Base-by-base conservation (phyloP, 2,797 vertebrate genomes). In the Pipistrellus kuhlii region DNA sequence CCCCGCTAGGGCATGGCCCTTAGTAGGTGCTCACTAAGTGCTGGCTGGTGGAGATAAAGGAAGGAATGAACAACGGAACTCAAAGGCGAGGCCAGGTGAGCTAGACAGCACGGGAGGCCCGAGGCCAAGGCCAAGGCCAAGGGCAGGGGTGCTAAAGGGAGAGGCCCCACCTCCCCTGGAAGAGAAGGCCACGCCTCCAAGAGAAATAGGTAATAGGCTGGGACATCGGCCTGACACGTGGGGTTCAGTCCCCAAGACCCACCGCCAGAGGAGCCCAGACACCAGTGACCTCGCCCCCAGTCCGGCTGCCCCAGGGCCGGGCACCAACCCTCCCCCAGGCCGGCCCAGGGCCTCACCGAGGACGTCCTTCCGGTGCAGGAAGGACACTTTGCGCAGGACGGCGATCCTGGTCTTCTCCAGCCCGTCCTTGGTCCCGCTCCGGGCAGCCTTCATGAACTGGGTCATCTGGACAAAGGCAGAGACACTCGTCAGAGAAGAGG, bases 391-490 rank as follows among this genome's bases (percentile, higher is more conserved):
- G 82, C 99, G 98, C 98, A 99, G 98, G 97, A 99, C 99, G 0
- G 99, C 99, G 3, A 99, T 98, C 95, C 98, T 98, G 0, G 99
- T 99, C 97, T 99, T 99, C 97, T 99, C 98, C 98, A 99, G 97
- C 55, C 99, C 98, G 1, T 99, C 99, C 96, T 98, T 99, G 62
- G 99, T 99, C 81, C 99, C 98, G 0, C 98, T 99, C 92, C 98
- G 98, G n/a, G 99, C 99, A 0, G 99, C 99, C 95, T 99, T 99
- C 99, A 99, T 99, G 95, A 99, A 94, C 97, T 99, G 99, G 2
- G 99, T 99, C 97, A 99, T 99, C 99, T 99, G 98, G 35, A 2
- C 38, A 90, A 66, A 51, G 90, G 64, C 55, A 91, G 44, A 82
- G 55, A 20, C 27, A 21, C 48, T 35, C 48, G 0, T 96, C 90